phyloP scores from a whole-genome alignment of 35 echinoderm and acorn worm genomes.

The Chiridota heheva region DNA sequence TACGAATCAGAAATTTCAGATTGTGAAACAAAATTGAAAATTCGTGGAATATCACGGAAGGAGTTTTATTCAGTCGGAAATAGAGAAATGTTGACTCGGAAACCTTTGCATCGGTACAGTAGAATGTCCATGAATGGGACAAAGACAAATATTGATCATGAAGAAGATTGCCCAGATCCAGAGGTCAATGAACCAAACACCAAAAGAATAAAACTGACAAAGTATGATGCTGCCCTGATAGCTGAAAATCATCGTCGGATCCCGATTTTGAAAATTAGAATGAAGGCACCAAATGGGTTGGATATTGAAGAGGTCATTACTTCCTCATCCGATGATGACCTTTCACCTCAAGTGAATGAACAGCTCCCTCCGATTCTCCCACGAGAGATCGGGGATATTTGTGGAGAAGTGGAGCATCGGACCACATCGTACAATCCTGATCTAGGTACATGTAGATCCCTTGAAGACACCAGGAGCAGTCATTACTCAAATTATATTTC shows the following conservation, averaged over 20 bases:
- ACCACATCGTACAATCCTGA: too few relatives aligned
- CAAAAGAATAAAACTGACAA: constrained; percentile 1
- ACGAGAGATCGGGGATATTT: too few relatives aligned
- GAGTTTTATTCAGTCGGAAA: background rate
- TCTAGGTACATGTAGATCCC: too few relatives aligned
- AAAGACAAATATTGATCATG: background rate
- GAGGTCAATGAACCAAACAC: constrained; percentile 1
- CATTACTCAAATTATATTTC: too few relatives aligned
- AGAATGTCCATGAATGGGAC: background rate
- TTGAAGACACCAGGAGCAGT: too few relatives aligned
- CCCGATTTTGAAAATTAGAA: constrained; percentile 75
- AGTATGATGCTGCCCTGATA: constrained; percentile 44
- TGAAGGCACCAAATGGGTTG: constrained; percentile 68
- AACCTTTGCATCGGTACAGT: background rate
- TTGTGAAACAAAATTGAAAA: constrained; percentile 91
- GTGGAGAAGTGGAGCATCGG: too few relatives aligned
- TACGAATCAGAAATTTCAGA: constrained; percentile 91
- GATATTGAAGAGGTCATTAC: constrained; percentile 82
- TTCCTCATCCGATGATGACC: constrained; percentile 70
- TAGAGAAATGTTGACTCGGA: constrained; percentile 23
- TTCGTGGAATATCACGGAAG: constrained; percentile 52
- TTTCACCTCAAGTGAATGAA: too few relatives aligned
- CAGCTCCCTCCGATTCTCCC: too few relatives aligned
- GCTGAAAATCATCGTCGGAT: constrained; percentile 41
- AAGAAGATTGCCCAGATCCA: background rate